A percentile compares a stretch with the other conserved stretches of the same genome.
Conservation (phyloP, 2,797 vertebrate species). For the Hoplostethus atlanticus region DNA sequence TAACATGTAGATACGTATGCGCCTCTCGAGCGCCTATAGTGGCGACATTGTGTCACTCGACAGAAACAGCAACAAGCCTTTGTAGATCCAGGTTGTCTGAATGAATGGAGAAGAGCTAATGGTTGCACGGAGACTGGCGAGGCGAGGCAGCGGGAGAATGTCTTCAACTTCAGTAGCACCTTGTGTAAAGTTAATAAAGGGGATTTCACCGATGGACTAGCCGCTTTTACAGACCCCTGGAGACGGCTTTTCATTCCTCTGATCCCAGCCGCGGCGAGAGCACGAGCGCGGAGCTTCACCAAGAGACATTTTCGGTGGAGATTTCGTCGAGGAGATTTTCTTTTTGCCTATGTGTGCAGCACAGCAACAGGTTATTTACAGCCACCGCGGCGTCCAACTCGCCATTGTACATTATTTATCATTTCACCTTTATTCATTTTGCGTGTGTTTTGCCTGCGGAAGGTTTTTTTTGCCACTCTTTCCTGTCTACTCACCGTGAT, state of each 20-base stretch:
- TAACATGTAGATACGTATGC: background rate
- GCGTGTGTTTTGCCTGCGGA: background rate
- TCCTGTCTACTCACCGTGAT: slow-evolving; percentile 26
- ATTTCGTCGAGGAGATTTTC: slow-evolving; percentile 37
- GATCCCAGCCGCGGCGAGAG: background rate
- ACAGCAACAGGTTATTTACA: slow-evolving; percentile 69
- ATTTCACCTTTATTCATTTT: slow-evolving; percentile 6
- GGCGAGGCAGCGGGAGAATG: slow-evolving; percentile 10
- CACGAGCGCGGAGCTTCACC: slow-evolving; percentile 24
- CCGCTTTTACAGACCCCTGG: background rate
- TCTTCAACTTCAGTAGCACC: slow-evolving; percentile 22
- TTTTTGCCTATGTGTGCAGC: slow-evolving; percentile 21
- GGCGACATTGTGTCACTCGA: slow-evolving; percentile 18
- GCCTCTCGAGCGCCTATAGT: slow-evolving; percentile 64
- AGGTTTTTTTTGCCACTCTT: slow-evolving; percentile 28
- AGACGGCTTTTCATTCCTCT: background rate
- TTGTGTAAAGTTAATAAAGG: slow-evolving; percentile 18
- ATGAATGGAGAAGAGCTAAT: slow-evolving; percentile 78
- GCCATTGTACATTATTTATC: background rate
- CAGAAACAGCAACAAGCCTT: slow-evolving; percentile 37
- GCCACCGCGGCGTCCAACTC: slow-evolving; percentile 14
- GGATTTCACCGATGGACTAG: background rate
- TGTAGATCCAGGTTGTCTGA: slow-evolving; percentile 63
- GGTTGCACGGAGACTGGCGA: slow-evolving; percentile 30
- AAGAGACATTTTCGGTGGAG: slow-evolving; percentile 20